These are phyloP conservation scores for Belonocnema kinseyi DNA, from an alignment of 1,140 invertebrate species.

Conservation along the genomic window DNA sequence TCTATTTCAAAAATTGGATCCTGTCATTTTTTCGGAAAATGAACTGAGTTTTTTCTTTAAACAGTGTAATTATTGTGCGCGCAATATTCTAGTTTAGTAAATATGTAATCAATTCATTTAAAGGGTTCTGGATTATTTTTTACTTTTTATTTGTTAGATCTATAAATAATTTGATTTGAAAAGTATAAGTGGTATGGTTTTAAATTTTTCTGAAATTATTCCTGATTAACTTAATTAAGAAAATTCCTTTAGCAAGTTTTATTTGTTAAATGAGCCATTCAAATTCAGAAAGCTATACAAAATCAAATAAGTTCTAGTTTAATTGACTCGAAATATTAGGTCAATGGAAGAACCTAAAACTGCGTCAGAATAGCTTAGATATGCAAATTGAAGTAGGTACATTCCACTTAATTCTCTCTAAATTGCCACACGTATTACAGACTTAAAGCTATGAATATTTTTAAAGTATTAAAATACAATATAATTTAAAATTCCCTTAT, in stretches of 20 bases:
- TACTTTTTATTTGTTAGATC: too few relatives aligned
- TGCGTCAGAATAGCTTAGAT: not conserved
- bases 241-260: not conserved
- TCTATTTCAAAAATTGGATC: too few relatives aligned
- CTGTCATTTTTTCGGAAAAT: too few relatives aligned
- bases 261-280: not conserved
- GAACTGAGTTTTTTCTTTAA: too few relatives aligned
- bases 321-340: not conserved
- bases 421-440: not conserved
- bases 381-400: constrained; percentile 1
- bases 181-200: too few relatives aligned
- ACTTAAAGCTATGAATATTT: not conserved
- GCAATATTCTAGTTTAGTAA: too few relatives aligned
- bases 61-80: too few relatives aligned
- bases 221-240: not conserved
- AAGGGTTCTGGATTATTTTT: too few relatives aligned
- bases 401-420: not conserved
- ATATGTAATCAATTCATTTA: too few relatives aligned
- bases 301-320: not conserved
- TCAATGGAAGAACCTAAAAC: not conserved
- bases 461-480: not conserved
- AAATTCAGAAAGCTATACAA: not conserved
- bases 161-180: too few relatives aligned
- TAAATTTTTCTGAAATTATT: not conserved
- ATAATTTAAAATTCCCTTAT: too few relatives aligned